phyloP scores from a whole-genome alignment of 2,797 vertebrate species.

The Tapirus indicus region DNA sequence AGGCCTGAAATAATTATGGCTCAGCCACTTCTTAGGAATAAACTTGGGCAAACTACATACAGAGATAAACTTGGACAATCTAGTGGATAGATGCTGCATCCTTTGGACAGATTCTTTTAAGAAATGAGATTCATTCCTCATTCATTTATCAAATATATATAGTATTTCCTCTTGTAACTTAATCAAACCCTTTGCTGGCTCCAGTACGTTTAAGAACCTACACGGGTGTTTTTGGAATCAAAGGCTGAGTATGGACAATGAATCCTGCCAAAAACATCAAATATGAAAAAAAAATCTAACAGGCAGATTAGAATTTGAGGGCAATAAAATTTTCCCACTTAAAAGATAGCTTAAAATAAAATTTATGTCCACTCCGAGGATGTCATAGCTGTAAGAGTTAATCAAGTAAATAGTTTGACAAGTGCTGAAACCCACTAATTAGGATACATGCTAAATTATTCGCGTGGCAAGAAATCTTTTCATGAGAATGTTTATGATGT shows the following conservation, averaged over 20 bases:
- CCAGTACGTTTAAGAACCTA: neutral
- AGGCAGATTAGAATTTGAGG: constrained; percentile 13
- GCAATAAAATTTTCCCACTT: constrained; percentile 31
- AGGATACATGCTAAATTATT: constrained; percentile 55
- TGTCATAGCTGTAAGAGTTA: constrained; percentile 12
- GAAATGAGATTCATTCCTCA: neutral
- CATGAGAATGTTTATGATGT: neutral
- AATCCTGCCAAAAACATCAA: neutral
- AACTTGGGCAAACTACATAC: neutral
- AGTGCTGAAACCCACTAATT: constrained; percentile 32
- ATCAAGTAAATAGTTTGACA: constrained; percentile 72
- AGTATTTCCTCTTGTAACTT: neutral
- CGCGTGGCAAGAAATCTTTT: constrained; percentile 44
- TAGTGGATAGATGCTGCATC: neutral
- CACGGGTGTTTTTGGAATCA: neutral
- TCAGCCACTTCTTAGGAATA: neutral
- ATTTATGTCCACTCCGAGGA: neutral
- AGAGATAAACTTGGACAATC: neutral
- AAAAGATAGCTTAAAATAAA: constrained; percentile 42
- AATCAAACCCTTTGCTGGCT: neutral
- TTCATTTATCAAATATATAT: neutral
- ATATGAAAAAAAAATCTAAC: neutral
- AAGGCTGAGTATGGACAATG: neutral
- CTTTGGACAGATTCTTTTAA: constrained; percentile 1
- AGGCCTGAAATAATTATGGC: neutral